Percentiles rank a stretch among this genome's conserved stretches.
Evolutionary conservation across 1,140 invertebrate genomes (phyloP).

Genomic region (Megathymus violae): DNA sequence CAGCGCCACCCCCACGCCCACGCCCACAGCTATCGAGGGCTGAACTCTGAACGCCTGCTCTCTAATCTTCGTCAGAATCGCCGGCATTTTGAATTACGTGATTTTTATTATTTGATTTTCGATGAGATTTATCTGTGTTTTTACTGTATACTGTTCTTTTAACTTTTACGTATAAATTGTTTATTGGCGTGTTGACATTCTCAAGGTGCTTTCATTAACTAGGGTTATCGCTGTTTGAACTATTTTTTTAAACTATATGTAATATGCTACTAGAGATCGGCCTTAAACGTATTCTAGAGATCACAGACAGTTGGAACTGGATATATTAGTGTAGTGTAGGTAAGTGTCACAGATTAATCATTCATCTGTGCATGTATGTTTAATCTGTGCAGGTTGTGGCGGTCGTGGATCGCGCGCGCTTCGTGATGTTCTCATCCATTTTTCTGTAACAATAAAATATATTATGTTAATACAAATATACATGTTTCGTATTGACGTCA

Average conservation of each 20-base stretch:
- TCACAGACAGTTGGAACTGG: constrained; percentile 47
- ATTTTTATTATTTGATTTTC: constrained; percentile 14
- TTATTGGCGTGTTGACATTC: constrained; percentile 8
- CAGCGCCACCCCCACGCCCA: constrained; percentile 75
- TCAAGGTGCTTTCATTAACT: not conserved
- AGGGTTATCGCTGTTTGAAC: not conserved
- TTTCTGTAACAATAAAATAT: constrained; percentile 62
- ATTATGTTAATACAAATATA: too few relatives aligned
- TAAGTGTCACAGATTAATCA: constrained; percentile 15
- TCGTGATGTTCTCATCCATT: constrained; percentile 55
- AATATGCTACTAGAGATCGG: constrained; percentile 40
- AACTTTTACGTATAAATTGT: not conserved
- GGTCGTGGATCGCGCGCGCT: constrained; percentile 22
- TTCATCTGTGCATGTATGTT: constrained; percentile 24
- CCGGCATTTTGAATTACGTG: constrained; percentile 69
- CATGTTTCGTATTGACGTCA: too few relatives aligned
- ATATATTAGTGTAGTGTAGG: constrained; percentile 28
- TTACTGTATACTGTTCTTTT: constrained; percentile 22
- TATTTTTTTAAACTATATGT: too few relatives aligned
- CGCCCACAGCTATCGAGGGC: constrained; percentile 83
- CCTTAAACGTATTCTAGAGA: constrained; percentile 26
- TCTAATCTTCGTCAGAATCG: constrained; percentile 72
- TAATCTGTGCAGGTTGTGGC: constrained; percentile 30
- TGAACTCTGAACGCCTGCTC: constrained; percentile 81
- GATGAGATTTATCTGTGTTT: constrained; percentile 1